phyloP scores from a whole-genome alignment of 1,140 invertebrate genomes.

The Brachionus angularis region DNA sequence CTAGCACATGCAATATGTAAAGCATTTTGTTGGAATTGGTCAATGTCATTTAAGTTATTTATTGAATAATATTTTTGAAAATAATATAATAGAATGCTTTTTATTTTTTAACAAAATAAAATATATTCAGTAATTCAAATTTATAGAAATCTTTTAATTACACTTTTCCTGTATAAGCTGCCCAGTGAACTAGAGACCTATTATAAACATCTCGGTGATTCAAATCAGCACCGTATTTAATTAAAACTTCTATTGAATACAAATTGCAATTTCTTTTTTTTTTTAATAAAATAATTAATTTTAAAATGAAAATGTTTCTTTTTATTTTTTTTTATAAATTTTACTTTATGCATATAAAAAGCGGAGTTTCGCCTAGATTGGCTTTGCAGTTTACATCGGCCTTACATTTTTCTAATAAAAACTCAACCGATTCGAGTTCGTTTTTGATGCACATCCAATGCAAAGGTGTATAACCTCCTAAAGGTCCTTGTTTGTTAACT shows the following conservation, averaged over 20 bases:
- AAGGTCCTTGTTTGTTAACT: constrained; percentile 33
- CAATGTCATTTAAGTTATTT: constrained; percentile 26
- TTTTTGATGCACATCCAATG: constrained; percentile 44
- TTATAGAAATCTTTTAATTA: not conserved
- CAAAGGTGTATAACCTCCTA: constrained; percentile 14
- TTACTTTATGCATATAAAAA: constrained; percentile 39
- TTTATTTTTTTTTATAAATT: not conserved
- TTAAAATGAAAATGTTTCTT: constrained; percentile 8
- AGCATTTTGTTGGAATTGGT: constrained; percentile 36
- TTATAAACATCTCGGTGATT: constrained; percentile 33
- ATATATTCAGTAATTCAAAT: not conserved
- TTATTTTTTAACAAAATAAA: not conserved
- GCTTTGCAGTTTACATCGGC: constrained; percentile 20
- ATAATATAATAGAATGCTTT: constrained; percentile 31
- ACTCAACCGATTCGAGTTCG: not conserved
- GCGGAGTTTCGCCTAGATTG: constrained; percentile 15
- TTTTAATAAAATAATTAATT: not conserved
- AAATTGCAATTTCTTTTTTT: constrained; percentile 28
- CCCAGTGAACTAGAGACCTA: constrained; percentile 18
- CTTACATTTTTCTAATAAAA: not conserved
- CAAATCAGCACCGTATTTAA: constrained; percentile 27
- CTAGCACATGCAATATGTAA: constrained; percentile 37
- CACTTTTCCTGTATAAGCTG: constrained; percentile 40
- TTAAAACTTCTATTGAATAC: constrained; percentile 28
- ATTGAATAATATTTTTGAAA: constrained; percentile 37